phyloP scores from a whole-genome alignment of 23 tunicate genomes.

The Styela plicata region DNA sequence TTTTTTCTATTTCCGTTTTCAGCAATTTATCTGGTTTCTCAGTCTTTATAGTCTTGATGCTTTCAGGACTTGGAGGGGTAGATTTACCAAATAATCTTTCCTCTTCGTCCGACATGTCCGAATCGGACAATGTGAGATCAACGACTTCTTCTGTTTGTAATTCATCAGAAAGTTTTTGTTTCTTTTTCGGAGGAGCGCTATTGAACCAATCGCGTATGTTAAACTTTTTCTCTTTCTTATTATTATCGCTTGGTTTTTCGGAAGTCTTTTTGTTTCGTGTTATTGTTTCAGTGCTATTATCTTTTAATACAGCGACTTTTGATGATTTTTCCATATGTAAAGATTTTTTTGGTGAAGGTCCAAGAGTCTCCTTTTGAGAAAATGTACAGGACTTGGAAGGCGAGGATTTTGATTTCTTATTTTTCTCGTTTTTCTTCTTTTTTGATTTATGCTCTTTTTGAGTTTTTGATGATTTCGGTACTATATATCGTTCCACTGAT shows the following conservation, averaged over 20 bases:
- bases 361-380: too few relatives aligned
- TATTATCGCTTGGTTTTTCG: neutral
- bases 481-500: neutral
- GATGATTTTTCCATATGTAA: too few relatives aligned
- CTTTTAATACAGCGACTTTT: too few relatives aligned
- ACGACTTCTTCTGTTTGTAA: neutral
- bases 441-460: too few relatives aligned
- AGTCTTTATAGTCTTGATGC: neutral
- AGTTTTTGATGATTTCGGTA: neutral
- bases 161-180: neutral
- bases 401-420: too few relatives aligned
- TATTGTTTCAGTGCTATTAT: too few relatives aligned
- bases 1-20: neutral
- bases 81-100: neutral
- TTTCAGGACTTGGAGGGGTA: neutral
- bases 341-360: too few relatives aligned
- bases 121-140: constrained; percentile 20
- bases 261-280: too few relatives aligned
- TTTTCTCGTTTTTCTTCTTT: too few relatives aligned
- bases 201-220: constrained; percentile 7
- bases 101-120: constrained; percentile 14
- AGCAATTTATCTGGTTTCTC: neutral
- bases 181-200: neutral
- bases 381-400: too few relatives aligned
- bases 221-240: neutral